Evolutionary conservation across 1,140 invertebrate genomes (phyloP).

Genomic region (Parasteatoda tepidariorum): DNA sequence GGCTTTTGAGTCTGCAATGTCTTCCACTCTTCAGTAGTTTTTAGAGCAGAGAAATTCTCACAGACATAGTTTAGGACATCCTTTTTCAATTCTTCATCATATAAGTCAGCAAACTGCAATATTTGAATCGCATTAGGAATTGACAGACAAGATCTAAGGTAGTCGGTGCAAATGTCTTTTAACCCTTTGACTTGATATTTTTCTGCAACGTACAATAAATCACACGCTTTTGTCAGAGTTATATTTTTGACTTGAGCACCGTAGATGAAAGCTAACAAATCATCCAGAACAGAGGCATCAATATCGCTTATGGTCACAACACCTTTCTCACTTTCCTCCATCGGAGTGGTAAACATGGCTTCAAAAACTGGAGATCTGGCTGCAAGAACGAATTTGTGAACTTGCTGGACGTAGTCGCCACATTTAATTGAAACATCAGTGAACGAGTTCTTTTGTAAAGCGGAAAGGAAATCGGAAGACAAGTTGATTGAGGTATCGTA

Average conservation of each 20-base stretch:
- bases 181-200: not conserved
- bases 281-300: not conserved
- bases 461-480: too few species aligned
- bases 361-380: not conserved
- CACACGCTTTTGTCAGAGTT: not conserved
- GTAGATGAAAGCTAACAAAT: not conserved
- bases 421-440: too few species aligned
- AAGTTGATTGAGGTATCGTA: too few species aligned
- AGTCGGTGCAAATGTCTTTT: not conserved
- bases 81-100: not conserved
- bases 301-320: not conserved
- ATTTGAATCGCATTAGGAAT: not conserved
- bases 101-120: not conserved
- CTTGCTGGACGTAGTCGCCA: too few species aligned
- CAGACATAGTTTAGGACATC: not conserved
- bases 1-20: not conserved
- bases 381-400: not conserved
- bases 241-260: not conserved
- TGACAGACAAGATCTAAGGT: not conserved
- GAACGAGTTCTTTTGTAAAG: too few species aligned
- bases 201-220: not conserved
- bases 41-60: not conserved
- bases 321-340: not conserved
- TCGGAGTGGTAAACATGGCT: not conserved
- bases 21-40: not conserved